Evolutionary conservation across 2,797 vertebrate genomes (phyloP), one percentile per base, ranked within the genome.

Genomic region (Chromobotia macracanthus): DNA sequence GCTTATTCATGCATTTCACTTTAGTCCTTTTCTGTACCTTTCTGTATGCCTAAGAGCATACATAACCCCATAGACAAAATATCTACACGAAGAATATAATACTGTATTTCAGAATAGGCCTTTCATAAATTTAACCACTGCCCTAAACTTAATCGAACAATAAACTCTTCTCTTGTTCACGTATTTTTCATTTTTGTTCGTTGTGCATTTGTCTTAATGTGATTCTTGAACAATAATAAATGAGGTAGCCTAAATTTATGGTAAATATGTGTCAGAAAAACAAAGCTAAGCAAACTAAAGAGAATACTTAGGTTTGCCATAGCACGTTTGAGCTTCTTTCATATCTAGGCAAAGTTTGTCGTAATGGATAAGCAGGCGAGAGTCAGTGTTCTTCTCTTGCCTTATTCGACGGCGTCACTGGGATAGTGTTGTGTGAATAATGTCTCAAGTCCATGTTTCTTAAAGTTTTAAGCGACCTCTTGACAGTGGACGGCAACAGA

Each of bases 401-500:
- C 58, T 69, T 75, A 44, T 19, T 69, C 8, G 31, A 63, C 44
- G 35, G 48, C 18, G 61, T 31, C 28, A 19, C 31, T 38, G 28
- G 0, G 77, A 51, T 80, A 70, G 82, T 75, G 80, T 77, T 83
- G 1, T 89, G 50, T 55, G 18, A 28, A 11, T 28, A 51, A 66
- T 51, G 67, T 67, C 46, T 73, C 53, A 67, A 28, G 56, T 71
- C 12, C 25, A 6, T 53, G 3, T 60, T 18, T 63, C 15, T 35
- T 53, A 16, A 21, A 35, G 16, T 53, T 64, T 71, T 98, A 96
- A 98, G 92, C 98, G 97, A 88, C 77, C 61, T 79, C 77, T 60
- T 79, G 77, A 35, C 70, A 66, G 61, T 56, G 60, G 16, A 98
- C 96, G 0, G 96, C 95, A 87, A 97, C 96, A 1, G 97, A 96